phyloP scores from a whole-genome alignment of 1,140 invertebrate species.

The Anoplophora glabripennis region DNA sequence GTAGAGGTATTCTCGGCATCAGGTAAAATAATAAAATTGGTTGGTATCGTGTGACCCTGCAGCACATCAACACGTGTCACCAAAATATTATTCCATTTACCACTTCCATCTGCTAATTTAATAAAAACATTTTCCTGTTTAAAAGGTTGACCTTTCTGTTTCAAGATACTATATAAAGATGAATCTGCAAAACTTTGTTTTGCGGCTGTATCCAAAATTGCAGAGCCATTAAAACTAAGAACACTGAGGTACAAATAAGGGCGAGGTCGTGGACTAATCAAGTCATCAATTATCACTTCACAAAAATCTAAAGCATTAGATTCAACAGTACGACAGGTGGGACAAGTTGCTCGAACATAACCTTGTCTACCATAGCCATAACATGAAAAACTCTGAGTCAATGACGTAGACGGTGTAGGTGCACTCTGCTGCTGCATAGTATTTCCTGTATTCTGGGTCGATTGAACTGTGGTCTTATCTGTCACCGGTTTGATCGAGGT shows the following conservation, averaged over 20 bases:
- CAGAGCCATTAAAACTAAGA: neutral
- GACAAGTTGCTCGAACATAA: slow-evolving; percentile 10
- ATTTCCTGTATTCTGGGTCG: neutral
- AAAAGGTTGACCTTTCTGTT: neutral
- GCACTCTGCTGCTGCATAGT: too few species aligned
- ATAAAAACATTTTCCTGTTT: neutral
- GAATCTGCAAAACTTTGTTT: neutral
- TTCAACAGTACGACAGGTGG: slow-evolving; percentile 1
- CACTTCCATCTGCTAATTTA: slow-evolving; percentile 9
- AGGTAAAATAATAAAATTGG: neutral
- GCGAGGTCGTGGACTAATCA: neutral
- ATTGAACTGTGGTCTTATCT: too few species aligned
- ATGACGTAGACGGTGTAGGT: too few species aligned
- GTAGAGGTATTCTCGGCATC: too few species aligned
- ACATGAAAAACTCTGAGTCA: neutral
- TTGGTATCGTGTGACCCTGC: neutral
- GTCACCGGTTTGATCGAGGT: too few species aligned
- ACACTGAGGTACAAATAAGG: neutral
- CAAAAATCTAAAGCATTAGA: neutral
- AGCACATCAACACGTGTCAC: too few species aligned
- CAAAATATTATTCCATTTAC: neutral
- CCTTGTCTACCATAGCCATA: neutral
- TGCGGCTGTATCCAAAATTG: slow-evolving; percentile 2
- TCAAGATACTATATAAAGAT: neutral
- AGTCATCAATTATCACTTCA: neutral